Conservation (phyloP, 53 echinoderm and acorn worm genomes). For the Temnopleurus reevesii region DNA sequence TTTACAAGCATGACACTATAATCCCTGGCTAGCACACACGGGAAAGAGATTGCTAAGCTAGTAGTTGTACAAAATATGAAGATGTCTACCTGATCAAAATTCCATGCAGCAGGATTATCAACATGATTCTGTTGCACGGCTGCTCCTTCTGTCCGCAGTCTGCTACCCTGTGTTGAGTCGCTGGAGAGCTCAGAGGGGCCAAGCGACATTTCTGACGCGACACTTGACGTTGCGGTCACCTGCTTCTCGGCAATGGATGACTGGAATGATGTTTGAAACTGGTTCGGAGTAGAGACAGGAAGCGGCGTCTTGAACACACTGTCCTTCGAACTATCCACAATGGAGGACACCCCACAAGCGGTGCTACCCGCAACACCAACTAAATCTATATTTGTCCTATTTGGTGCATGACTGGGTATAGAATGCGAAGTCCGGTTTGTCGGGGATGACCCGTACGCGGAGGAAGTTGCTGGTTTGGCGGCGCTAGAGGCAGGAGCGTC, state of each 20-base stretch:
- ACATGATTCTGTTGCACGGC: constrained; percentile 26
- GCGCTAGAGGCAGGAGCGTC: constrained; percentile 51
- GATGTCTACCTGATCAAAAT: constrained; percentile 72
- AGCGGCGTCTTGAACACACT: constrained; percentile 78
- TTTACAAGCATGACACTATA: too few relatives aligned
- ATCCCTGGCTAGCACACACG: too few relatives aligned
- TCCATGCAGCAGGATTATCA: constrained; percentile 61
- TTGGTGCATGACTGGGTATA: constrained; percentile 38
- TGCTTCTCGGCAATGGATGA: constrained; percentile 58
- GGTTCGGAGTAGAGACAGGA: constrained; percentile 69
- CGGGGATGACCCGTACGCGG: constrained; percentile 58
- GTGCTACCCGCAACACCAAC: not conserved
- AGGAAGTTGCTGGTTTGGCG: constrained; percentile 43
- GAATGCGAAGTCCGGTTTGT: constrained; percentile 37
- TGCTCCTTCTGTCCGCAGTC: not conserved
- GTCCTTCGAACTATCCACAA: constrained; percentile 35
- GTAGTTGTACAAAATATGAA: too few relatives aligned
- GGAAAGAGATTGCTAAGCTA: too few relatives aligned
- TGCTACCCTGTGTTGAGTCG: constrained; percentile 28
- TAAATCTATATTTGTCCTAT: constrained; percentile 6
- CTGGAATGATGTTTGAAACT: constrained; percentile 75
- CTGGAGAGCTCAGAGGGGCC: not conserved
- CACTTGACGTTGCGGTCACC: constrained; percentile 32
- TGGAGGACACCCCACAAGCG: not conserved
- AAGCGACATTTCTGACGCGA: not conserved